Conservation (phyloP, 1,140 invertebrate species). For the Leptopilina clavipes region DNA sequence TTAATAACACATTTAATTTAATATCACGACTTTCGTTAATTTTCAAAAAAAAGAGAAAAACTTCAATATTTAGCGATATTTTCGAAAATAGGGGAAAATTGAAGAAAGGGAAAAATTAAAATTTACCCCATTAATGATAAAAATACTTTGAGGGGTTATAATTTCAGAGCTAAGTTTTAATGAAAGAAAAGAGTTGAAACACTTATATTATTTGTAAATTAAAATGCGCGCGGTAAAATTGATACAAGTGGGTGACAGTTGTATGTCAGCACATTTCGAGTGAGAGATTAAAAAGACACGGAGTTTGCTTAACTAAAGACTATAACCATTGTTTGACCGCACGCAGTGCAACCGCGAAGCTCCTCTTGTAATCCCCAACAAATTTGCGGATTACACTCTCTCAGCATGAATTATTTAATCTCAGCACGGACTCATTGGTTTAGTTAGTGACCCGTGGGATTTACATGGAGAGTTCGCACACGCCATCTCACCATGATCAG, state of each 20-base stretch:
- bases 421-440: constrained; percentile 69
- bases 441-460: constrained; percentile 67
- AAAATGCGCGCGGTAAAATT: background rate
- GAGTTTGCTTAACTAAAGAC: constrained; percentile 54
- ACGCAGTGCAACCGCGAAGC: constrained; percentile 63
- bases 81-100: too few relatives aligned
- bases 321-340: constrained; percentile 70
- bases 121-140: too few relatives aligned
- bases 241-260: background rate
- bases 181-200: background rate
- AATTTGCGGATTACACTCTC: constrained; percentile 72
- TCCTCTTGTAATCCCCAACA: constrained; percentile 69
- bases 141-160: too few relatives aligned
- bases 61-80: too few relatives aligned
- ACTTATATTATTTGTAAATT: background rate
- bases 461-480: constrained; percentile 59
- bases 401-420: constrained; percentile 73
- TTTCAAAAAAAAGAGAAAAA: too few relatives aligned
- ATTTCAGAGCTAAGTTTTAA: too few relatives aligned
- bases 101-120: too few relatives aligned
- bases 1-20: too few relatives aligned
- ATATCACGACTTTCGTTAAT: too few relatives aligned
- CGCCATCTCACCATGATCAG: constrained; percentile 56
- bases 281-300: constrained; percentile 58
- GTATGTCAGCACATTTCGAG: constrained; percentile 21